Evolutionary conservation across 2,888 invertebrate species (phyloP), one percentile per base, ranked within the genome.

Genomic region (Synergus laeviventris): DNA sequence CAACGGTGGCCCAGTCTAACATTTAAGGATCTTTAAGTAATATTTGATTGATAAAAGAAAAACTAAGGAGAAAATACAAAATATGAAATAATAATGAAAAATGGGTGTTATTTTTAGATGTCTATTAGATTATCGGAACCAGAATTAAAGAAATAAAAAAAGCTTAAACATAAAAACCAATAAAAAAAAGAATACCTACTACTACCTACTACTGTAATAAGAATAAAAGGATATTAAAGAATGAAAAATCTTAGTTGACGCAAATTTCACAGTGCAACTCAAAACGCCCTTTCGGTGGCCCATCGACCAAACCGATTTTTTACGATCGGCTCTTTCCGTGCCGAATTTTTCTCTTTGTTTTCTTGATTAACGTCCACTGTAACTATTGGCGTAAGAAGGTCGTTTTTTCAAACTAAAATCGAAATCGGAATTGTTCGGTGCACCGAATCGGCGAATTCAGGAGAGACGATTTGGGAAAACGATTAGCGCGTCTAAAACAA

Each of bases 81-180:
- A 87, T 88, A 88, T 85, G 83, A 87, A 89, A 82, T 88, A 88
- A 88, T 87, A 87, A 86, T 86, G 83, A 86, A 86, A 89, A 89
- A 89, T 90, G 88, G 89, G 87, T 91, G 90, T 91, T 91, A 91
- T 90, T 91, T 91, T 91, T 91, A 91, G 90, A 91, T 90, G 89
- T 91, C 89, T 90, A 88, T 91, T 91, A 91, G 90, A 90, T 89
- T 89, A 89, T 88, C 88, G 87, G 87, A 90, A 89, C 85, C 88
- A 89, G 87, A 85, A 88, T 86, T 83, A 84, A 85, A 77, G 74
- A 78, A 91, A 92, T 91, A 86, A 92, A 89, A 91, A 91, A 90
- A 81, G 79, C 80, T 82, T 81, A 79, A 78, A 80, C 80, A 79
- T 81, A 82, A 82, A 80, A 80, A 80, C 74, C 80, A 83, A 79